These are phyloP conservation scores for Brachionus paranguensis DNA, from an alignment of 1,140 invertebrate species.

Conservation along the genomic window DNA sequence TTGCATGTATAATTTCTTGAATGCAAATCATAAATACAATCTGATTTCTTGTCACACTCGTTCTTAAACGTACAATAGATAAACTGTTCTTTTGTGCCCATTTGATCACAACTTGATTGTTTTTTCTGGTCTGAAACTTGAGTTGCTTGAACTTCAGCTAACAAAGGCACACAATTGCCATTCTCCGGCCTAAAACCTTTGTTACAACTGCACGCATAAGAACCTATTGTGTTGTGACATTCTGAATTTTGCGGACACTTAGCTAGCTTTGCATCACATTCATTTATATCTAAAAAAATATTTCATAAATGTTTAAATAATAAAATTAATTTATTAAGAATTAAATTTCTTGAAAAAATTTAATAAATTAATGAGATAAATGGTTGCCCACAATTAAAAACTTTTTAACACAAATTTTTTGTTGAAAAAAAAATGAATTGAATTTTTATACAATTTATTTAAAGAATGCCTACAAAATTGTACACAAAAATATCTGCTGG, in stretches of 20 bases:
- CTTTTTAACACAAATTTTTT: background rate
- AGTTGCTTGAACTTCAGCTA: background rate
- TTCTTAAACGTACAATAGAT: slow-evolving; percentile 24
- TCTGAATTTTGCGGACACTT: background rate
- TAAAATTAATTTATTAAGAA: too few species aligned
- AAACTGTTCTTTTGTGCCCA: background rate
- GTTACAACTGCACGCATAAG: background rate
- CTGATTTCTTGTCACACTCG: background rate
- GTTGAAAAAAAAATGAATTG: too few species aligned
- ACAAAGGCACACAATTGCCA: background rate
- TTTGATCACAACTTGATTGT: background rate
- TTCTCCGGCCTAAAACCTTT: background rate
- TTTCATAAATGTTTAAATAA: background rate
- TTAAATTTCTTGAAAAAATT: too few species aligned
- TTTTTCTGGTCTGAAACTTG: background rate
- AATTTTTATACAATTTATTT: too few species aligned
- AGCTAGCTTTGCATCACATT: background rate
- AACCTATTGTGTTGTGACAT: slow-evolving; percentile 5
- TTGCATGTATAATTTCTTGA: background rate
- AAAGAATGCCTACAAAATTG: too few species aligned
- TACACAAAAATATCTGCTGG: too few species aligned
- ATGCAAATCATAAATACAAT: background rate
- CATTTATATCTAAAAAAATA: slow-evolving; percentile 10
- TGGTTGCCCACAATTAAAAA: background rate
- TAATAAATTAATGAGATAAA: too few species aligned